Base-by-base conservation (phyloP, 2,888 invertebrate species). In the Subacronicta megacephala region DNA sequence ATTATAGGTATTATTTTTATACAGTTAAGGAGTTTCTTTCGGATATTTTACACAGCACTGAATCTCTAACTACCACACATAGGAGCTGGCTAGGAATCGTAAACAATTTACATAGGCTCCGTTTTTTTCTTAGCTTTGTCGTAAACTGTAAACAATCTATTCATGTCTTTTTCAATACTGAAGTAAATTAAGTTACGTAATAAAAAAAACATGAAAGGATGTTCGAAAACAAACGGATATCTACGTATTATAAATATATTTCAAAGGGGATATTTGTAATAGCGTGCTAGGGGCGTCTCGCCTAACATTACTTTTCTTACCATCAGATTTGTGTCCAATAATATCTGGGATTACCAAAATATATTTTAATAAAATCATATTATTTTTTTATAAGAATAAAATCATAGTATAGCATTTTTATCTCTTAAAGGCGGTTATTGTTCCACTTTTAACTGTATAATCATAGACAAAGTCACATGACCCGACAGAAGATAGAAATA, bases 281-380 rank as follows among this genome's bases (percentile, higher is more conserved):
- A 58, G n/a, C 40, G 54, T 73, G 57, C 54, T 51, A 20, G 29
- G 50, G 41, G 31, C 44, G 29, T 49, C 47, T 49, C 47, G 49
- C 57, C 56, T 62, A 60, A 72, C 54, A 61, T 47, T 31, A 31
- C 31, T n/a, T 55, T 60, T 81, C 93, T 93, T 91, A 93, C 93
- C 93, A 83, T 80, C 56, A 92, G 78, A 80, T 89, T 83, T 69
- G 88, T 90, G 67, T 90, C 88, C 90, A 87, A 82, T 70, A 85
- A 76, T 77, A 90, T 91, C 90, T 93, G 83, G 64, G 81, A 77
- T 78, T 77, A 46, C 68, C 66, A 79, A 82, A 75, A 65, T 13
- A 59, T 42, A 31, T 33, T 62, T 52, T 52, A 51, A 44, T 58
- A 55, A 54, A 40, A 12, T 15, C 23, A 18, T 10, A 33, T 31